phyloP scores from a whole-genome alignment of 2,113 vertebrate species.

The Cynocephalus volans region DNA sequence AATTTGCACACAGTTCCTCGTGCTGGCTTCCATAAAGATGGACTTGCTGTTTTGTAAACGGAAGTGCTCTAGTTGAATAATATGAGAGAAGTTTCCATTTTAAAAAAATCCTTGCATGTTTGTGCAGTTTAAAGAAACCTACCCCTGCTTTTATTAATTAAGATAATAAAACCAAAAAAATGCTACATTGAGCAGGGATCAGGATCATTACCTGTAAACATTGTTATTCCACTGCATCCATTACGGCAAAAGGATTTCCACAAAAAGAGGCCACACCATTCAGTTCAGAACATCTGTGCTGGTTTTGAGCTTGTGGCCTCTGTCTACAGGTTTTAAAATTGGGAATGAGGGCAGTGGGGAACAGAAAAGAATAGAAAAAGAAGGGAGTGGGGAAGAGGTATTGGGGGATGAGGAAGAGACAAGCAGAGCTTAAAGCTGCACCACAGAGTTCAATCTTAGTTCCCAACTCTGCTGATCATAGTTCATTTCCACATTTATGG shows the following conservation, averaged over 20 bases:
- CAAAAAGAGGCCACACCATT: constrained; percentile 91
- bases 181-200: constrained; percentile 93
- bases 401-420: constrained; percentile 74
- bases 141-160: constrained; percentile 88
- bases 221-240: constrained; percentile 90
- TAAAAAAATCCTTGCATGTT: constrained; percentile 89
- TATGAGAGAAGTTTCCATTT: constrained; percentile 89
- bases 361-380: constrained; percentile 75
- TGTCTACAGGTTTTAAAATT: constrained; percentile 89
- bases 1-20: constrained; percentile 83
- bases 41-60: constrained; percentile 89
- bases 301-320: constrained; percentile 91
- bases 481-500: constrained; percentile 94
- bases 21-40: constrained; percentile 90
- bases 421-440: constrained; percentile 94
- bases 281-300: constrained; percentile 92
- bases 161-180: constrained; percentile 84
- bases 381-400: constrained; percentile 83
- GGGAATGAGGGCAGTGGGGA: constrained; percentile 87
- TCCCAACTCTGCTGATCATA: constrained; percentile 92
- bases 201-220: constrained; percentile 95
- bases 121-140: constrained; percentile 92
- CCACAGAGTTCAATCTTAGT: constrained; percentile 93
- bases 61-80: constrained; percentile 92
- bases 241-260: constrained; percentile 88